These are phyloP conservation scores for Asobara japonica DNA, from an alignment of 1,140 invertebrate genomes.

Conservation along the genomic window DNA sequence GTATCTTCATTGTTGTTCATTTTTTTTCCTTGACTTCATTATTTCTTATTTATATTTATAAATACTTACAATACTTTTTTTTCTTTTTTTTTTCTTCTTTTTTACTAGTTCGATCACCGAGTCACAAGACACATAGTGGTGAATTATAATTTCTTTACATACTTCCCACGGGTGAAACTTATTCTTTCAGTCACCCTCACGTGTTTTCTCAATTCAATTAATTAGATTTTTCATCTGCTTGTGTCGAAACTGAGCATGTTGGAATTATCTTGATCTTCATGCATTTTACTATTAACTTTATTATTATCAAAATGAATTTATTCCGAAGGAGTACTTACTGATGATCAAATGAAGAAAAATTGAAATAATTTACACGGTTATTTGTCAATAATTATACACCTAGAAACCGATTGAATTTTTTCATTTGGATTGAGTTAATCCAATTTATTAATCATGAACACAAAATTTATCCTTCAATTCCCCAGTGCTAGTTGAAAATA, in stretches of 20 bases:
- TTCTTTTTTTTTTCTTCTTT: slow-evolving; percentile 14
- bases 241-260: neutral
- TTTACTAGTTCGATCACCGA: slow-evolving; percentile 39
- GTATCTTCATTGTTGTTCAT: neutral
- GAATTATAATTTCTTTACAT: slow-evolving; percentile 37
- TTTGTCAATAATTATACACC: neutral
- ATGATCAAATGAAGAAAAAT: neutral
- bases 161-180: neutral
- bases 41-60: neutral
- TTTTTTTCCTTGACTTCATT: neutral
- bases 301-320: neutral
- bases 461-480: slow-evolving; percentile 5
- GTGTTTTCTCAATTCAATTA: neutral
- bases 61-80: slow-evolving; percentile 24
- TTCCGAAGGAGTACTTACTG: slow-evolving; percentile 6
- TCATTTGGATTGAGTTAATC: neutral
- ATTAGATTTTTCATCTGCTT: neutral
- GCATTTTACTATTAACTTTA: neutral
- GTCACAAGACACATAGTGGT: slow-evolving; percentile 42
- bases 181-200: neutral
- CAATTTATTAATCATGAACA: slow-evolving; percentile 1
- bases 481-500: slow-evolving; percentile 22
- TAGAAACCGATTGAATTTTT: neutral
- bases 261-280: neutral
- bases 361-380: neutral